phyloP scores from a whole-genome alignment of 1,140 invertebrate species.

The Drosophila repleta region DNA sequence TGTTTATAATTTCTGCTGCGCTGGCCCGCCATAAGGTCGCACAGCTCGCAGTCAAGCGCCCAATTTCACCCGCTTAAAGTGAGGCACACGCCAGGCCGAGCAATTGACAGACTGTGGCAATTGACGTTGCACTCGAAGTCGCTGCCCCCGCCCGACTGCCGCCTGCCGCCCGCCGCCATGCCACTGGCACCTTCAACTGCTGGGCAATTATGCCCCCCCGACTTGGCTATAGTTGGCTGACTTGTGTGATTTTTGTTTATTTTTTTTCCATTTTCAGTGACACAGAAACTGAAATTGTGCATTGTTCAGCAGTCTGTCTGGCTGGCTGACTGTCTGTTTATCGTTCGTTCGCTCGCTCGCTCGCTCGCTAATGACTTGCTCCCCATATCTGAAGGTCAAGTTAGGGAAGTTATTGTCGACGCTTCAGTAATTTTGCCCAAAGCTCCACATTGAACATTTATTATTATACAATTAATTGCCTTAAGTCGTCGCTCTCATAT shows the following conservation, averaged over 20 bases:
- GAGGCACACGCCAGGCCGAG: slow-evolving; percentile 34
- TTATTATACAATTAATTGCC: slow-evolving; percentile 60
- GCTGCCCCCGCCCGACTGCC: neutral
- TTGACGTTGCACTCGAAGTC: slow-evolving; percentile 25
- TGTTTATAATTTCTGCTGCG: slow-evolving; percentile 16
- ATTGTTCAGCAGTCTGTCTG: slow-evolving; percentile 51
- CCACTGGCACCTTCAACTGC: slow-evolving; percentile 39
- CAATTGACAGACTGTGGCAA: slow-evolving; percentile 41
- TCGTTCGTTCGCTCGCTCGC: slow-evolving; percentile 28
- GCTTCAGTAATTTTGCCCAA: slow-evolving; percentile 60
- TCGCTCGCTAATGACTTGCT: slow-evolving; percentile 55
- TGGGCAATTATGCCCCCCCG: slow-evolving; percentile 43
- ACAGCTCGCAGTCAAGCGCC: slow-evolving; percentile 34
- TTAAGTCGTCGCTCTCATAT: slow-evolving; percentile 44
- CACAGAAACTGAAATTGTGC: slow-evolving; percentile 69
- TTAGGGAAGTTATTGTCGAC: slow-evolving; percentile 60
- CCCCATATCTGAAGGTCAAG: slow-evolving; percentile 63
- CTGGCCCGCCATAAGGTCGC: slow-evolving; percentile 34
- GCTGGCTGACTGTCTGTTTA: slow-evolving; percentile 20
- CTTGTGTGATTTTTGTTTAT: slow-evolving; percentile 57
- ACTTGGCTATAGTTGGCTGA: slow-evolving; percentile 61
- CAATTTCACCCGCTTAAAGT: slow-evolving; percentile 37
- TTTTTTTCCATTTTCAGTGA: slow-evolving; percentile 52
- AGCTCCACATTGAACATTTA: slow-evolving; percentile 58
- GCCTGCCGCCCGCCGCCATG: neutral